These are phyloP conservation scores for Pygoscelis adeliae DNA, from an alignment of 2,113 vertebrate species.

Conservation along the genomic window DNA sequence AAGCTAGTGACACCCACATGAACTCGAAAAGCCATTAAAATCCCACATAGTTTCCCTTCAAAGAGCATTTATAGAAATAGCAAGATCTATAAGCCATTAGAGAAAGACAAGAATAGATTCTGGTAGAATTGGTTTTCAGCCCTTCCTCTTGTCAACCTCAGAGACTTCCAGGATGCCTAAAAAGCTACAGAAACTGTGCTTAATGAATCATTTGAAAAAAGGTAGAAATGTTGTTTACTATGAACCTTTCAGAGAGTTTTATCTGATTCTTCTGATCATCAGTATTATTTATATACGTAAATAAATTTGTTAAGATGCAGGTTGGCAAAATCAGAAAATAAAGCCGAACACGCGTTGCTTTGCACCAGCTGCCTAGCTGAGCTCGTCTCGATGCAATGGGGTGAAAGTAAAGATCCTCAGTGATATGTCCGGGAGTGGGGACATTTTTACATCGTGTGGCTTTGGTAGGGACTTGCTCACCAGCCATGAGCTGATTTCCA, in stretches of 20 bases:
- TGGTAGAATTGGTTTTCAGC: neutral
- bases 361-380: neutral
- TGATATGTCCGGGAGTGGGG: neutral
- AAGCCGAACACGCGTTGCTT: neutral
- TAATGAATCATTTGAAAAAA: neutral
- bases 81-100: constrained; percentile 51
- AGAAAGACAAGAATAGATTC: constrained; percentile 38
- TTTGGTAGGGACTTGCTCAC: neutral
- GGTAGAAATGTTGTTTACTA: neutral
- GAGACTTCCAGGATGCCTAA: neutral
- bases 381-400: neutral
- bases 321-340: neutral
- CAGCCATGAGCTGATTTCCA: neutral
- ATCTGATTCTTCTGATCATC: neutral
- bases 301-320: neutral
- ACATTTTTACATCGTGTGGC: neutral
- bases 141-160: neutral
- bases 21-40: constrained; percentile 46
- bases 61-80: constrained; percentile 49
- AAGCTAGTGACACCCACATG: constrained; percentile 2
- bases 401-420: neutral
- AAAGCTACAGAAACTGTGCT: neutral
- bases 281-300: neutral
- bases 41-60: constrained; percentile 33
- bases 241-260: neutral